A percentile compares a stretch with the other conserved stretches of the same genome.
Conservation (phyloP, 1,140 invertebrate genomes). For the Hestina assimilis region DNA sequence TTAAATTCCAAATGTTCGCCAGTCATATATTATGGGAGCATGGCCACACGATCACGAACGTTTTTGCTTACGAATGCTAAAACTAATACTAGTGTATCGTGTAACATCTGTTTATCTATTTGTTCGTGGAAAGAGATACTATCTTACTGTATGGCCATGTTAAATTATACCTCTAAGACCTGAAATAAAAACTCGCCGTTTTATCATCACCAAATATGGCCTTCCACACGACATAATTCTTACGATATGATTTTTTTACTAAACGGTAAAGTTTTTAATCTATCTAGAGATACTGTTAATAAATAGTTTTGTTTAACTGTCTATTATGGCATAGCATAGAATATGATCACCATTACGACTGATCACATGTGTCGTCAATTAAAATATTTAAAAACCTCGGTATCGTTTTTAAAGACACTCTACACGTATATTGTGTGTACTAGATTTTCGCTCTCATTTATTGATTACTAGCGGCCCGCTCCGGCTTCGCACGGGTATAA, state of each 20-base stretch:
- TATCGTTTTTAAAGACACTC: no score
- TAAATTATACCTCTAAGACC: neutral
- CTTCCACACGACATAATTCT: neutral
- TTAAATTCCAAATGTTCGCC: constrained; percentile 30
- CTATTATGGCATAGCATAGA: no score
- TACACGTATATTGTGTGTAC: no score
- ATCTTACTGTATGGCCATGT: neutral
- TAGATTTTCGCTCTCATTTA: no score
- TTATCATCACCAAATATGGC: neutral
- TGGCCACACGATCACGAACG: constrained; percentile 36
- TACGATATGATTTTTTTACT: neutral
- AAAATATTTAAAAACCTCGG: no score
- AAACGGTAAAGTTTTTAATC: neutral
- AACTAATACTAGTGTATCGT: constrained; percentile 26
- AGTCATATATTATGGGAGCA: constrained; percentile 33
- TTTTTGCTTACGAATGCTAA: constrained; percentile 36
- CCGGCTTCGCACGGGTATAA: no score
- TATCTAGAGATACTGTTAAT: neutral
- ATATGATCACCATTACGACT: no score
- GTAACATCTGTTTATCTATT: constrained; percentile 22
- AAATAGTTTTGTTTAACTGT: neutral
- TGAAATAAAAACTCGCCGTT: neutral
- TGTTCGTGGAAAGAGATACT: constrained; percentile 21
- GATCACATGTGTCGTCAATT: no score
- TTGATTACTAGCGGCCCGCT: no score